These are phyloP conservation scores for Apamea monoglypha DNA, from an alignment of 2,888 invertebrate species.

Conservation along the genomic window DNA sequence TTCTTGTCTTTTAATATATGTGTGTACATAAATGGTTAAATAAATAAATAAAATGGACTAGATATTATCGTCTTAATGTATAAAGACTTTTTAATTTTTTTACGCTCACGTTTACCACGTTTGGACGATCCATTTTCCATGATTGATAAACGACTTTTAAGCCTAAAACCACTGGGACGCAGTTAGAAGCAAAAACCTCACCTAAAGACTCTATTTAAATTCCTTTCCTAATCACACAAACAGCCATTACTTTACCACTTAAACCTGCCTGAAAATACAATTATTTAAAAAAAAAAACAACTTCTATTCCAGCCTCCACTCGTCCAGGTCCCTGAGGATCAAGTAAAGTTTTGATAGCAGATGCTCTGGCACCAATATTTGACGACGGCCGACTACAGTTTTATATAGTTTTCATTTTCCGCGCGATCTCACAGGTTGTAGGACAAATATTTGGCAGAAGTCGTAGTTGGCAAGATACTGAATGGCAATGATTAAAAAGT, in stretches of 20 bases:
- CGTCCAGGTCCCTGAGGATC: conserved; percentile 58
- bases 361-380: conserved; percentile 79
- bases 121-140: not conserved
- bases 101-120: not conserved
- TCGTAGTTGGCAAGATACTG: conserved; percentile 38
- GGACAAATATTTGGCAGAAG: conserved; percentile 61
- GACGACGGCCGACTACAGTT: conserved; percentile 74
- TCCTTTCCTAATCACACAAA: not conserved
- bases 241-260: not conserved
- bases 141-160: not conserved
- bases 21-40: too few relatives aligned
- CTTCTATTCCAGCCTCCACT: conserved; percentile 48
- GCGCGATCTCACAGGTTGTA: conserved; percentile 65
- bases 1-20: too few relatives aligned
- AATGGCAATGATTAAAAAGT: too few relatives aligned
- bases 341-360: conserved; percentile 82
- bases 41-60: not conserved
- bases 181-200: conserved; percentile 6
- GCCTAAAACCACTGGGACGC: not conserved
- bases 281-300: not conserved
- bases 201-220: not conserved
- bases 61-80: not conserved
- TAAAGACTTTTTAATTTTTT: not conserved
- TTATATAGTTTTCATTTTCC: conserved; percentile 84
- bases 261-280: not conserved